Conservation (phyloP, 2,797 vertebrate genomes). For the Coluber constrictor region DNA sequence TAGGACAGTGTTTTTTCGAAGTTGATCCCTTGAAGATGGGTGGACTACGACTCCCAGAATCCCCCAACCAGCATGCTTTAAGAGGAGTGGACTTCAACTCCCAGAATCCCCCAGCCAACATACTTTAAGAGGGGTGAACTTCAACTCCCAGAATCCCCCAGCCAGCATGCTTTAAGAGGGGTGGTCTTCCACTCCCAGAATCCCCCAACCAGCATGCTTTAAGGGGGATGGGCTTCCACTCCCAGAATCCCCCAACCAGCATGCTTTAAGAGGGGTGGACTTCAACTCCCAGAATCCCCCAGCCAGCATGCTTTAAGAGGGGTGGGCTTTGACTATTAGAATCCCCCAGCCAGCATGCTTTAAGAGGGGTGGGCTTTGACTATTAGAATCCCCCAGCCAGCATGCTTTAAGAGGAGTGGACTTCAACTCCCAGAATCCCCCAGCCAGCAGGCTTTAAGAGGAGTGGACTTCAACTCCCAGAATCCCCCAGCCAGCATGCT, state of each 20-base stretch:
- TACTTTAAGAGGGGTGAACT: background rate
- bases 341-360: fast-evolving
- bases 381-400: no score
- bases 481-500: background rate
- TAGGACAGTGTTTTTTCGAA: background rate
- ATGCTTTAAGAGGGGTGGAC: background rate
- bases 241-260: background rate
- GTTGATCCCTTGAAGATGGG: background rate
- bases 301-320: background rate
- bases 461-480: background rate
- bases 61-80: background rate
- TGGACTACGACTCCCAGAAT: background rate
- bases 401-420: background rate
- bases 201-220: background rate
- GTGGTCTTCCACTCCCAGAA: background rate
- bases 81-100: background rate
- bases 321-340: background rate
- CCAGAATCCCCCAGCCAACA: no score
- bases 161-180: no score
- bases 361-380: background rate
- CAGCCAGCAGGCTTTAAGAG: no score
- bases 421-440: no score
- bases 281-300: background rate
- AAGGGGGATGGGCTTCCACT: background rate
- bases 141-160: no score